These are phyloP conservation scores for Psix sp. DNA, from an alignment of 1,140 invertebrate species.

Conservation along the genomic window DNA sequence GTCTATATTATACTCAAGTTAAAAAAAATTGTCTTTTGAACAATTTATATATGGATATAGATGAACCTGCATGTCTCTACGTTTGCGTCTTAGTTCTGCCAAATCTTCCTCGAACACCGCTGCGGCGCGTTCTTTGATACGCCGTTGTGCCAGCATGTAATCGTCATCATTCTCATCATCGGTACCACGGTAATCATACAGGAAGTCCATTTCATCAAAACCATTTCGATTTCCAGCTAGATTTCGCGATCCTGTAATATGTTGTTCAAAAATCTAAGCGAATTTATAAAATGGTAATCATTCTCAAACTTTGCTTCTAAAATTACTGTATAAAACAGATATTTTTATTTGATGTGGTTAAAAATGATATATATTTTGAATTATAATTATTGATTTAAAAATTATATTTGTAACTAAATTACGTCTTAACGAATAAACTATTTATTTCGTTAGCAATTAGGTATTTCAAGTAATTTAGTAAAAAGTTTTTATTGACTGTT, in stretches of 20 bases:
- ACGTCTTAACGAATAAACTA: too few relatives aligned
- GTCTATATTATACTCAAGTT: background rate
- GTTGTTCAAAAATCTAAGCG: conserved; percentile 21
- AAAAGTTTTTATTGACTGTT: too few relatives aligned
- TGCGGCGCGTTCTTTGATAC: conserved; percentile 69
- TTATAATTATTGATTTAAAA: too few relatives aligned
- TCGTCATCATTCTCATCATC: conserved; percentile 67
- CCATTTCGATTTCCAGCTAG: conserved; percentile 65
- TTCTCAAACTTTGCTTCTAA: background rate
- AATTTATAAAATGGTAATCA: conserved; percentile 6
- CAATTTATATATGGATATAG: conserved; percentile 27
- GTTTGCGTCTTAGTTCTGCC: conserved; percentile 71
- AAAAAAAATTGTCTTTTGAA: too few relatives aligned
- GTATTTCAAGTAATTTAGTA: too few relatives aligned
- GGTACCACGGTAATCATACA: conserved; percentile 59
- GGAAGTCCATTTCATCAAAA: conserved; percentile 68
- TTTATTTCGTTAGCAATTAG: too few relatives aligned
- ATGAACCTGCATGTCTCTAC: conserved; percentile 70
- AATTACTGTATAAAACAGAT: too few relatives aligned
- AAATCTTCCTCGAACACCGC: conserved; percentile 73
- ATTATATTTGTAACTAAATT: too few relatives aligned
- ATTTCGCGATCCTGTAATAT: conserved; percentile 68
- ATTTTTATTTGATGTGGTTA: too few relatives aligned
- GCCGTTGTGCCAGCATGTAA: conserved; percentile 67
- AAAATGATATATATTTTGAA: too few relatives aligned